Percentiles rank a stretch among this genome's conserved stretches.
phyloP scores from a whole-genome alignment of 2,888 invertebrate species.

The Holacanthella duospinosa region DNA sequence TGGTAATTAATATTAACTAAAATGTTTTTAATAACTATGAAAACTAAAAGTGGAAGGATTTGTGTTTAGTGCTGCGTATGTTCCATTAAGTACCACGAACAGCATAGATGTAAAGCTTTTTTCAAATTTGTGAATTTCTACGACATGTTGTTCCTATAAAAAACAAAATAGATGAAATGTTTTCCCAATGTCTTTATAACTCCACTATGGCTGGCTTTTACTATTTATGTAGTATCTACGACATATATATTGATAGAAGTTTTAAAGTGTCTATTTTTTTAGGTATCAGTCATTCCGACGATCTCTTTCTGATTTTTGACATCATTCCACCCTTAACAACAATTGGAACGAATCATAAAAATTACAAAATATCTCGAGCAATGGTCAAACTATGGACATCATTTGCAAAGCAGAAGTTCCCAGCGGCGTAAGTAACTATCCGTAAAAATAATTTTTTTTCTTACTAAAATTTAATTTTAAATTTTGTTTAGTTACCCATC shows the following conservation, averaged over 20 bases:
- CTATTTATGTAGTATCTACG: no score
- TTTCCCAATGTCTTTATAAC: no score
- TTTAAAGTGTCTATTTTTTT: neutral
- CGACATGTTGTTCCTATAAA: no score
- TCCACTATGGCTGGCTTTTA: no score
- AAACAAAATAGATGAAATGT: no score
- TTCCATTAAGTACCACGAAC: no score
- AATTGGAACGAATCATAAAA: neutral
- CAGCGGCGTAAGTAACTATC: neutral
- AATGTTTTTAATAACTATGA: neutral
- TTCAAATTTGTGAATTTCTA: no score
- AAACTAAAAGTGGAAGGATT: no score
- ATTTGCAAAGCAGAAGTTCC: neutral
- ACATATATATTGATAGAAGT: no score
- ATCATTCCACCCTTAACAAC: neutral
- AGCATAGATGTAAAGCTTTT: no score
- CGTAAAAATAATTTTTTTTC: neutral
- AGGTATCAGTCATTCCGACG: conserved; percentile 11
- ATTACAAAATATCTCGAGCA: conserved; percentile 1
- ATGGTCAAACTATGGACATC: conserved; percentile 6
- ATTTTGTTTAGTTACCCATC: no score
- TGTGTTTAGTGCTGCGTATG: no score
- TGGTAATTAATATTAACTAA: neutral
- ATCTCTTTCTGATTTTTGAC: neutral
- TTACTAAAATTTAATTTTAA: neutral